A percentile compares a stretch with the other conserved stretches of the same genome.
Evolutionary conservation across 2,113 vertebrate species (phyloP).

Genomic region (Nycticryphes semicollaris): DNA sequence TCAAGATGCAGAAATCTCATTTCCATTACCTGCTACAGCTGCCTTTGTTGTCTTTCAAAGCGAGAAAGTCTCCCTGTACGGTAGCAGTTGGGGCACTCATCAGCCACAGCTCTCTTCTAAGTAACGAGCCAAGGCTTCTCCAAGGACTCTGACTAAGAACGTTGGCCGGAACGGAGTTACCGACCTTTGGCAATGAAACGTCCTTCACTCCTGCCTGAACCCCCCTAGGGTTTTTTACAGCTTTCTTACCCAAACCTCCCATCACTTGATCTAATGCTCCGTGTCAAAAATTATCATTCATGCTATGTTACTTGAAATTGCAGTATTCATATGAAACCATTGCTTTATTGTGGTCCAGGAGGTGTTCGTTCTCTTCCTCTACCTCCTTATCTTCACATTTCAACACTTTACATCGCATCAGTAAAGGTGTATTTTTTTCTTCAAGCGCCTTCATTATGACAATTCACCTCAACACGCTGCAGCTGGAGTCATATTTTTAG

Average conservation of each 20-base stretch:
- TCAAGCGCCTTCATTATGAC: background rate
- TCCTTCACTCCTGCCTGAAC: background rate
- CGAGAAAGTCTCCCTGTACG: background rate
- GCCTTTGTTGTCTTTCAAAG: background rate
- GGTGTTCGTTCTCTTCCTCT: background rate
- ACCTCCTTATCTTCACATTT: background rate
- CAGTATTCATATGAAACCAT: background rate
- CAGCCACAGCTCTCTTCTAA: background rate
- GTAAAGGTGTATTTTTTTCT: background rate
- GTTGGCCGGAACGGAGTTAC: background rate
- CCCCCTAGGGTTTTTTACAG: background rate
- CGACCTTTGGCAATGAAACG: background rate
- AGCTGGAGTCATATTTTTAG: background rate
- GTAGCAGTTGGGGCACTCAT: background rate
- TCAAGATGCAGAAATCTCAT: background rate
- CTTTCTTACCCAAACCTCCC: background rate
- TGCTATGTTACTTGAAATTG: background rate
- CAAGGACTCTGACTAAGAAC: background rate
- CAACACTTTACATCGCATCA: background rate
- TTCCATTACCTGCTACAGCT: background rate
- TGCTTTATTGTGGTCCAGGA: background rate
- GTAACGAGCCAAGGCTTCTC: background rate
- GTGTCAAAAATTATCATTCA: background rate
- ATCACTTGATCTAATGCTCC: background rate
- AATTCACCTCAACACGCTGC: background rate